Evolutionary conservation across 2,113 vertebrate species (phyloP).

Genomic region (Chlorodrepanis virens): DNA sequence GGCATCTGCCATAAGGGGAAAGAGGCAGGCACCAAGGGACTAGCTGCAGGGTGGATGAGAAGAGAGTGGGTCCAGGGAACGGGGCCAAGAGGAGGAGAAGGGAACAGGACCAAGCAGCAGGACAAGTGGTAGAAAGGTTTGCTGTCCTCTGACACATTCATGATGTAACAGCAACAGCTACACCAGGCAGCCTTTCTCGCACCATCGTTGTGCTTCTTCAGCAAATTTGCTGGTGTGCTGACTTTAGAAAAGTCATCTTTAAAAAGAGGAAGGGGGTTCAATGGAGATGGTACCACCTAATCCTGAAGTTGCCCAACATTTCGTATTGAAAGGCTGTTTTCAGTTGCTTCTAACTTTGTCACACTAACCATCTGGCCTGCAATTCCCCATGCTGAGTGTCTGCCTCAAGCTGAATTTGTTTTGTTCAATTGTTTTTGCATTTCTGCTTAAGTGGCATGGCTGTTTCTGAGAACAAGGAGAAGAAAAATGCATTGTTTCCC

Average conservation of each 20-base stretch:
- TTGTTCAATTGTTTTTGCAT: constrained; percentile 29
- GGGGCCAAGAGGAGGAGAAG: neutral
- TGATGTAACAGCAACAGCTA: neutral
- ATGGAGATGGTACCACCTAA: constrained; percentile 10
- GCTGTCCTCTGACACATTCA: neutral
- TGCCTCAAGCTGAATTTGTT: constrained; percentile 47
- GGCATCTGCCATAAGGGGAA: neutral
- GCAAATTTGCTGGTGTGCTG: neutral
- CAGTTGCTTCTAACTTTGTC: constrained; percentile 40
- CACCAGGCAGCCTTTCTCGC: fast-evolving
- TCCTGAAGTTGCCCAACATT: constrained; percentile 13
- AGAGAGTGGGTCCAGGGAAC: fast-evolving
- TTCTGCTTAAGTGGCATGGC: constrained; percentile 6
- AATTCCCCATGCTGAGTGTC: constrained; percentile 27
- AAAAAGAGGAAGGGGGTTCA: neutral
- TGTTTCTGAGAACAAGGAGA: constrained; percentile 36
- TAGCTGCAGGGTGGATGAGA: neutral
- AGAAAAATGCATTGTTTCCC: constrained; percentile 41
- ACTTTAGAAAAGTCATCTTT: neutral
- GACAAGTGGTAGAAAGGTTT: neutral
- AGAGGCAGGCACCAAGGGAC: neutral
- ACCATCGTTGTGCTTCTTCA: neutral
- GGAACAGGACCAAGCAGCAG: neutral
- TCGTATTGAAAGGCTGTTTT: constrained; percentile 24
- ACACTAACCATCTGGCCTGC: constrained; percentile 39